A percentile compares a stretch with the other conserved stretches of the same genome.
Conservation (phyloP, 2,888 invertebrate genomes). For the Drosophila paracracens region DNA sequence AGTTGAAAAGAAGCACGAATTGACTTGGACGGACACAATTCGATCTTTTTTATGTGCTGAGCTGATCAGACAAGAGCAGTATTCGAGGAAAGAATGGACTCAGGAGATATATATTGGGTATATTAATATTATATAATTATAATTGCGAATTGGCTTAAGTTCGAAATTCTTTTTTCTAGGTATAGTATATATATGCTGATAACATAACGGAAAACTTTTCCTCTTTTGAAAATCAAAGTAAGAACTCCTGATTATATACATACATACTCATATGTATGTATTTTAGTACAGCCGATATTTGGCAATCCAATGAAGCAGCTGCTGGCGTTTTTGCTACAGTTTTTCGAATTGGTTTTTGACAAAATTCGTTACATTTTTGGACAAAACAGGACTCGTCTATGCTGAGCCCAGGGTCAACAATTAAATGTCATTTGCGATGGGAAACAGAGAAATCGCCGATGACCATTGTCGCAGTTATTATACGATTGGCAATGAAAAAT, state of each 20-base stretch:
- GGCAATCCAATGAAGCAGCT: conserved; percentile 37
- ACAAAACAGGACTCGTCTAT: conserved; percentile 20
- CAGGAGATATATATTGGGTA: not conserved
- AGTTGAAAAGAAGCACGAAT: not conserved
- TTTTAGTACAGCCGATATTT: not conserved
- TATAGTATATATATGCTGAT: no score
- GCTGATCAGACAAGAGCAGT: not conserved
- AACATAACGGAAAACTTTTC: not conserved
- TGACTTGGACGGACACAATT: not conserved
- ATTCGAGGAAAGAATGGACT: not conserved
- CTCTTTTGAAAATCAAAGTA: not conserved
- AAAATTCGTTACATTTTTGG: conserved; percentile 67
- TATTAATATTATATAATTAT: not conserved
- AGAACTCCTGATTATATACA: not conserved
- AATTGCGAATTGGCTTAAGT: not conserved
- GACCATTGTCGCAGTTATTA: conserved; percentile 30
- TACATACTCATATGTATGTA: not conserved
- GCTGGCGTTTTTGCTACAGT: conserved; percentile 23
- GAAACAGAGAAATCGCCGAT: conserved; percentile 44
- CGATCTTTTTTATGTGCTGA: not conserved
- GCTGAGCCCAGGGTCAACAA: conserved; percentile 67
- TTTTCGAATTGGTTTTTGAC: conserved; percentile 16
- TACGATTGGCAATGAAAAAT: conserved; percentile 68
- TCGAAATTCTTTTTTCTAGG: fast-evolving
- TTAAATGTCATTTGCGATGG: conserved; percentile 75